These are phyloP conservation scores for Papilio polyxenes DNA, from an alignment of 1,140 invertebrate genomes.

Conservation along the genomic window DNA sequence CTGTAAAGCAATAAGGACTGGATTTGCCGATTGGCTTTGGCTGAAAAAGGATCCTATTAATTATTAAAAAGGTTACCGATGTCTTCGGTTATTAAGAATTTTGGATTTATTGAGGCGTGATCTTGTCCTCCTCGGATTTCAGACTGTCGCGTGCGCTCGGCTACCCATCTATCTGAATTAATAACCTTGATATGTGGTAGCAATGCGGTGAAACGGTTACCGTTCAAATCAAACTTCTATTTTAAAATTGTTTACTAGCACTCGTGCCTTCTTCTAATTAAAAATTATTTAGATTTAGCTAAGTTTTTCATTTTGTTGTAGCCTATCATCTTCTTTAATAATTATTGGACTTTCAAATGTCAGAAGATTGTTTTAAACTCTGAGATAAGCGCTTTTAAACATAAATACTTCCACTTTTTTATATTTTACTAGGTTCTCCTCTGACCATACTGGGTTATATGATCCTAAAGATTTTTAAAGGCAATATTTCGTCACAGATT, in stretches of 20 bases:
- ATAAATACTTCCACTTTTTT: too few relatives aligned
- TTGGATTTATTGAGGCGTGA: not conserved
- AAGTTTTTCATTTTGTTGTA: too few relatives aligned
- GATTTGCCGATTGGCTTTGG: not conserved
- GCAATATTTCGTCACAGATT: slow-evolving; percentile 23
- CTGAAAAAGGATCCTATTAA: not conserved
- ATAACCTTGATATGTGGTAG: not conserved
- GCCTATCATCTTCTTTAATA: too few relatives aligned
- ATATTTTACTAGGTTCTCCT: too few relatives aligned
- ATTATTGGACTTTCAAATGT: too few relatives aligned
- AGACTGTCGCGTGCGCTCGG: not conserved
- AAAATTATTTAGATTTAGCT: too few relatives aligned
- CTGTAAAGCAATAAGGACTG: too few relatives aligned
- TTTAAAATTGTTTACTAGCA: not conserved
- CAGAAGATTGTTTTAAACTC: too few relatives aligned
- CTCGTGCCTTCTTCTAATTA: too few relatives aligned
- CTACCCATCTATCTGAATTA: slow-evolving; percentile 14
- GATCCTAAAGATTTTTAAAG: not conserved
- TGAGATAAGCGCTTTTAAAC: too few relatives aligned
- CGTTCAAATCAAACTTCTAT: not conserved
- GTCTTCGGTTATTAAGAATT: not conserved
- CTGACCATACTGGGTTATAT: not conserved
- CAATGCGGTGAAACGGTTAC: not conserved
- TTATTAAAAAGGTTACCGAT: slow-evolving; percentile 9
- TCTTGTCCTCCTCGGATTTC: not conserved